Base-by-base conservation (phyloP, 2,888 invertebrate genomes). In the Pyralis farinalis region DNA sequence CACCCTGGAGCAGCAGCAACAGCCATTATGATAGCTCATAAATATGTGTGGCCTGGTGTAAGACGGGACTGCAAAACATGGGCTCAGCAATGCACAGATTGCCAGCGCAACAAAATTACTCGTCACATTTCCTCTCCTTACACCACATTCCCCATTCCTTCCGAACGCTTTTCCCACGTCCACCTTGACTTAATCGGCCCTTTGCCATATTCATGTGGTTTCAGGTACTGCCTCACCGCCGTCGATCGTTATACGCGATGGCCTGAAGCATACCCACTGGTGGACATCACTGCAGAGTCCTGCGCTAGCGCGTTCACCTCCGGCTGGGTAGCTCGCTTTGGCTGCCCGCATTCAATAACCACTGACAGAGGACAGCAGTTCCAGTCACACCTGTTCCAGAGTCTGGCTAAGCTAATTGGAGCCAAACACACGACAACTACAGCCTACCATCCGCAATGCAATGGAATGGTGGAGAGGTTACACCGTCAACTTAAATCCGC, bases 181-280 rank as follows among this genome's bases (percentile, higher is more conserved):
- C 77, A 84, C 49, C 55, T 85, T 1, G 78, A 86, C 49, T 51
- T 87, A 4, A 63, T 87, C 1, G 77, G 77, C 1, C 79, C 79
- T 0, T 44, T 82, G 7, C 71, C 77, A 10, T 5, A 40, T 1
- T 58, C 58, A 0, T 27, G 54, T 8, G 67, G 60, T 7, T 61
- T 44, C 37, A 44, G 50, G 2, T 78, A 77, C 42, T 54, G 61
- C 12, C 55, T 79, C 1, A 77, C 75, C 0, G 46, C 51, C 5
- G 47, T 69, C n/a, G 65, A 71, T 38, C 32, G 65, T 3, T 63
- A 53, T 37, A 64, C 75, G 0, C 47, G 70, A 10, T 71, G 73
- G 72, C 57, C 65, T 27, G 27, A 27, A 9, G 27, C 27, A 3
- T 41, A 54, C 8, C 71, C 74, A 1, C 11, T 72, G 3, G 7